A percentile compares a stretch with the other conserved stretches of the same genome.
These are phyloP conservation scores for Thryonomys swinderianus DNA, from an alignment of 2,113 vertebrate species.

Conservation along the genomic window DNA sequence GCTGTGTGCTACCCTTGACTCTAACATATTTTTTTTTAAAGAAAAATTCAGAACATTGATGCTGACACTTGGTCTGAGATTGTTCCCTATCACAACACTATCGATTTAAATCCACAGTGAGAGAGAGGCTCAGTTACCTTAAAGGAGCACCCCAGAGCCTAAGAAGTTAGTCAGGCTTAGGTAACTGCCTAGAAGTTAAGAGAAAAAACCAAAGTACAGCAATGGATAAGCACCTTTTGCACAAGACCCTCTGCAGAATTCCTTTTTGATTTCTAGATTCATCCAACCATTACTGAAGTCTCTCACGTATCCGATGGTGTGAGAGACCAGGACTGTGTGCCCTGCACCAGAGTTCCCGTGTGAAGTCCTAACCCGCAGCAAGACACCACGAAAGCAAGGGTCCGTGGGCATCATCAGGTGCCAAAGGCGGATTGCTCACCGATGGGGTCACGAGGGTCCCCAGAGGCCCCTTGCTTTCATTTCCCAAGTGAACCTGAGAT, in stretches of 20 bases:
- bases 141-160: not conserved
- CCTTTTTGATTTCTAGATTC: not conserved
- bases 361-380: too few species aligned
- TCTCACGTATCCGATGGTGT: not conserved
- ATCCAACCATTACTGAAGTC: not conserved
- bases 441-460: not conserved
- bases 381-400: rapidly evolving
- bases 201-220: not conserved
- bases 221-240: not conserved
- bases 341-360: not conserved
- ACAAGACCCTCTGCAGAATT: not conserved
- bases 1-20: not conserved
- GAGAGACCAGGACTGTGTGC: not conserved
- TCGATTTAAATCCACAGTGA: not conserved
- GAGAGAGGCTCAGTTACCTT: not conserved
- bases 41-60: not conserved
- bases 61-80: not conserved
- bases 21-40: not conserved
- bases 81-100: not conserved
- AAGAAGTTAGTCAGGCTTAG: not conserved
- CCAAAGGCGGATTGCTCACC: not conserved
- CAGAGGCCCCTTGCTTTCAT: not conserved
- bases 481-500: not conserved
- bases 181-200: not conserved
- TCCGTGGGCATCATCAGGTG: not conserved